Conservation (phyloP, 2,888 invertebrate genomes). For the Papilio demoleus region DNA sequence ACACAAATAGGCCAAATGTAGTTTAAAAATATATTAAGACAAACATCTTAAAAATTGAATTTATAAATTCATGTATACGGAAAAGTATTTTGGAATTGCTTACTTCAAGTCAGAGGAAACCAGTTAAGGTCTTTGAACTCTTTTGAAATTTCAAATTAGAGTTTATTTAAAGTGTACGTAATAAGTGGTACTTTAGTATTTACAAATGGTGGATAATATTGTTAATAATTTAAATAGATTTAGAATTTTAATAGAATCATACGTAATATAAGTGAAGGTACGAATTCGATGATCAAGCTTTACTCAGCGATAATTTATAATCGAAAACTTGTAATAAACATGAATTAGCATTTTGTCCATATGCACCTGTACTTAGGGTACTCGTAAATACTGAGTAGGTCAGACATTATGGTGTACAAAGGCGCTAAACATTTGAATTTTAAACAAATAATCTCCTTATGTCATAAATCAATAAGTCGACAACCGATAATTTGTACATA, state of each 20-base stretch:
- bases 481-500: neutral
- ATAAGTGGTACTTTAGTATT: neutral
- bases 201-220: no score
- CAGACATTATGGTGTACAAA: neutral
- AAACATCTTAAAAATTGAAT: neutral
- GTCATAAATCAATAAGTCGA: conserved; percentile 5
- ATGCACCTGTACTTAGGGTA: neutral
- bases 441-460: neutral
- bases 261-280: neutral
- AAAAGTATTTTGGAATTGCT: neutral
- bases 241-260: no score
- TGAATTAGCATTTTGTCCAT: neutral
- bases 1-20: neutral
- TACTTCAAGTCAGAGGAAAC: neutral
- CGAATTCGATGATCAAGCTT: neutral
- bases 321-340: neutral
- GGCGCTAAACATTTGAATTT: neutral
- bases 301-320: neutral
- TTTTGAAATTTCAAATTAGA: neutral
- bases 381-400: conserved; percentile 15
- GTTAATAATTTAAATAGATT: no score
- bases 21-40: no score
- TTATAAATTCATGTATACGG: neutral
- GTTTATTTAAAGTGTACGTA: neutral
- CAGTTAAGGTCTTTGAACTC: neutral